Evolutionary conservation across 2,888 invertebrate species (phyloP).

Genomic region (Serrognathus titanus): DNA sequence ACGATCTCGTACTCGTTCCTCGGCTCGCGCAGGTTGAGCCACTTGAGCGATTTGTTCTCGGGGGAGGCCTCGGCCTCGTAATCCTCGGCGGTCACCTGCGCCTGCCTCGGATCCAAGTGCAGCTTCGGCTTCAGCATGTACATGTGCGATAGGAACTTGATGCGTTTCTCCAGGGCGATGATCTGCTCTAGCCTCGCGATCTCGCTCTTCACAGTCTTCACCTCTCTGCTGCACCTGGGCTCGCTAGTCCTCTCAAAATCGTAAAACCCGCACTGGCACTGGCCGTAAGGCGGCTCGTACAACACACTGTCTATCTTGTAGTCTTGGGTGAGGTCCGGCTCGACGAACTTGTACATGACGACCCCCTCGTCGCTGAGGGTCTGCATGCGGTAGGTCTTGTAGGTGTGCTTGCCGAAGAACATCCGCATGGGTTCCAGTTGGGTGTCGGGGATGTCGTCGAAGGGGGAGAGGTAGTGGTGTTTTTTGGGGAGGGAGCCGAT

Average conservation of each 20-base stretch:
- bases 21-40: conserved; percentile 19
- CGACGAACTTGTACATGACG: conserved; percentile 4
- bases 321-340: conserved; percentile 3
- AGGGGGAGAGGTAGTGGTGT: conserved; percentile 21
- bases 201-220: conserved; percentile 5
- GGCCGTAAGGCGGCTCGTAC: conserved; percentile 38
- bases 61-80: background rate
- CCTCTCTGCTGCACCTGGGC: background rate
- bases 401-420: conserved; percentile 13
- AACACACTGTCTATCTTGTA: conserved; percentile 31
- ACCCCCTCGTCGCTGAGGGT: conserved; percentile 17
- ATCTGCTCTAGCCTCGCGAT: conserved; percentile 8
- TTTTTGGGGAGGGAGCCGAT: conserved; percentile 11
- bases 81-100: background rate
- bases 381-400: conserved; percentile 17
- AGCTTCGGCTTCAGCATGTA: conserved; percentile 1
- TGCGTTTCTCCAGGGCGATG: conserved; percentile 5
- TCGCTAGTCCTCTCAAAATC: background rate
- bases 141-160: background rate
- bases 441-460: conserved; percentile 22
- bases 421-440: conserved; percentile 8
- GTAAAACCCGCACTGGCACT: conserved; percentile 35
- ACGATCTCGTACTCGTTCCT: conserved; percentile 22
- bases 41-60: conserved; percentile 11
- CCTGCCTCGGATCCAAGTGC: background rate